Percentiles rank a stretch among this genome's conserved stretches.
Conservation (phyloP, 2,888 invertebrate species). For the Epistrophe eligans region DNA sequence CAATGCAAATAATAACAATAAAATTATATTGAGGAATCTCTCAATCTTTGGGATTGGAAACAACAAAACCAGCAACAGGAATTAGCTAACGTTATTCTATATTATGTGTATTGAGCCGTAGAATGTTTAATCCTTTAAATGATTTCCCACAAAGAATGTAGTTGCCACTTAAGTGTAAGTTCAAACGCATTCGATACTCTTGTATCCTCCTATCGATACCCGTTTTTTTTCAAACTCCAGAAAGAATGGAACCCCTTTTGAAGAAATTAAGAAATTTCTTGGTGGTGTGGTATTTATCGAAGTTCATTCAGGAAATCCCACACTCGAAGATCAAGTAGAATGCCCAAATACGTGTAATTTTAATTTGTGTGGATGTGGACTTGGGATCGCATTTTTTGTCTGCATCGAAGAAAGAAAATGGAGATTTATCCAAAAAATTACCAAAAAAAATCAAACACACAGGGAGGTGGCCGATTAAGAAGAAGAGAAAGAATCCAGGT, state of each 20-base stretch:
- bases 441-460: constrained; percentile 44
- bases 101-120: constrained; percentile 26
- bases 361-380: constrained; percentile 31
- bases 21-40: constrained; percentile 59
- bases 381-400: constrained; percentile 14
- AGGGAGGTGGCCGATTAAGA: constrained; percentile 10
- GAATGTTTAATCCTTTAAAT: constrained; percentile 55
- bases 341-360: constrained; percentile 49
- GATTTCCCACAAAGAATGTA: constrained; percentile 39
- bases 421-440: constrained; percentile 36
- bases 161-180: constrained; percentile 44
- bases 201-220: constrained; percentile 20
- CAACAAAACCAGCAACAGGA: constrained; percentile 25
- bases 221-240: constrained; percentile 31
- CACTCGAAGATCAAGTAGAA: constrained; percentile 61
- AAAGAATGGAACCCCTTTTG: constrained; percentile 23
- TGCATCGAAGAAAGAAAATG: constrained; percentile 22
- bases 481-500: constrained; percentile 52
- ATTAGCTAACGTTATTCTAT: constrained; percentile 41
- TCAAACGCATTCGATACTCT: constrained; percentile 25
- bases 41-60: constrained; percentile 45
- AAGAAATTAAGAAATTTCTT: constrained; percentile 52
- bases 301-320: constrained; percentile 71
- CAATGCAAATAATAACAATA: constrained; percentile 67
- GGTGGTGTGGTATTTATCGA: constrained; percentile 22